These are phyloP conservation scores for Stenodema calcarata DNA, from an alignment of 2,888 invertebrate genomes.

Conservation along the genomic window DNA sequence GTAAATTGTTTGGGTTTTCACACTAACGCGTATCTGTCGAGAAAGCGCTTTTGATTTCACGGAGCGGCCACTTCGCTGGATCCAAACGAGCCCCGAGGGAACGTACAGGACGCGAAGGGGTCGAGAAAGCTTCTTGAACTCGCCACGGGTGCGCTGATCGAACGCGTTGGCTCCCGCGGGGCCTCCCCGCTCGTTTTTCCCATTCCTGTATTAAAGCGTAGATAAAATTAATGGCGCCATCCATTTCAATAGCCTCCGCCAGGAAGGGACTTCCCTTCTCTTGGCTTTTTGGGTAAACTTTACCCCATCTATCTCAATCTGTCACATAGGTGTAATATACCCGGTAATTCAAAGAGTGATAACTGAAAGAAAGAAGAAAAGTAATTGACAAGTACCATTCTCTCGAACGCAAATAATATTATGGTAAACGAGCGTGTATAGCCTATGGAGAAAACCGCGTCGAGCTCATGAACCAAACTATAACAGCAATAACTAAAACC, in stretches of 20 bases:
- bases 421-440: too few species aligned
- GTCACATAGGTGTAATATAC: constrained; percentile 1
- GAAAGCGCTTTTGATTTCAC: background rate
- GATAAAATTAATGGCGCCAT: constrained; percentile 47
- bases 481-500: too few species aligned
- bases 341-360: background rate
- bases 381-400: too few species aligned
- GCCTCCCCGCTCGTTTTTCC: background rate
- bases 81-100: background rate
- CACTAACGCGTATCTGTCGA: background rate
- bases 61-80: background rate
- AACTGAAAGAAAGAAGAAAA: too few species aligned
- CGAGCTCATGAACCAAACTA: too few species aligned
- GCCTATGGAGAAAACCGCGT: too few species aligned
- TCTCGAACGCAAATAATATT: too few species aligned
- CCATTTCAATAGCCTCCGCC: constrained; percentile 35
- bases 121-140: background rate
- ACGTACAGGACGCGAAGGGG: background rate
- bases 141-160: background rate
- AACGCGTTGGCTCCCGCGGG: background rate
- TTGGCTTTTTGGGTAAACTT: constrained; percentile 28
- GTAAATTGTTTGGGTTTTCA: background rate
- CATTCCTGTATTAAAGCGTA: constrained; percentile 27
- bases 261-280: background rate
- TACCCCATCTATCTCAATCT: constrained; percentile 33